phyloP scores from a whole-genome alignment of 2,888 invertebrate genomes.

The Endotricha flammealis region DNA sequence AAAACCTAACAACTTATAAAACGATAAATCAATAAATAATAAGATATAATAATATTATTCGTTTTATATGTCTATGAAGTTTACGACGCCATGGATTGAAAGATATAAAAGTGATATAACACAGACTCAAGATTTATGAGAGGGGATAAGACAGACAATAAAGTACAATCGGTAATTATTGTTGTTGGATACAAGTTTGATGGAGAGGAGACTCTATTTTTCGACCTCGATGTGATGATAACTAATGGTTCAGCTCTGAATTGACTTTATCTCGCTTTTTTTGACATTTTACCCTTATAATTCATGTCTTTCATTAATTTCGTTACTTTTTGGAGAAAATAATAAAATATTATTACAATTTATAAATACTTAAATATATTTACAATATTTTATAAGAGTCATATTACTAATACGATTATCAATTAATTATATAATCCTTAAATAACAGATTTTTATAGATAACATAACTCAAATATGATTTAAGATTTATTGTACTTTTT shows the following conservation, averaged over 20 bases:
- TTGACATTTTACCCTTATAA: background rate
- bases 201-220: background rate
- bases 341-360: too few species aligned
- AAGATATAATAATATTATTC: background rate
- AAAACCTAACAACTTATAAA: background rate
- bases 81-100: background rate
- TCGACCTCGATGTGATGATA: background rate
- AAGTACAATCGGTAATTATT: conserved; percentile 6
- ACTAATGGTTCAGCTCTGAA: background rate
- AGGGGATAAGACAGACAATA: conserved; percentile 3
- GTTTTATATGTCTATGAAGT: background rate
- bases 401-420: too few species aligned
- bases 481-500: too few species aligned
- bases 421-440: too few species aligned
- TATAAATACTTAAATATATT: too few species aligned
- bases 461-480: too few species aligned
- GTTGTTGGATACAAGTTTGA: conserved; percentile 1
- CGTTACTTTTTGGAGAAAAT: too few species aligned
- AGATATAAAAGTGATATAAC: conserved; percentile 1
- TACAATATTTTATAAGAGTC: too few species aligned
- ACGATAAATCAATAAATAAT: conserved; percentile 1
- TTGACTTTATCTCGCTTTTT: background rate
- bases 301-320: background rate
- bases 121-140: conserved; percentile 3
- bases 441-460: too few species aligned